A percentile compares a stretch with the other conserved stretches of the same genome.
phyloP scores from a whole-genome alignment of 2,797 vertebrate genomes.

The Brachymystax lenok region DNA sequence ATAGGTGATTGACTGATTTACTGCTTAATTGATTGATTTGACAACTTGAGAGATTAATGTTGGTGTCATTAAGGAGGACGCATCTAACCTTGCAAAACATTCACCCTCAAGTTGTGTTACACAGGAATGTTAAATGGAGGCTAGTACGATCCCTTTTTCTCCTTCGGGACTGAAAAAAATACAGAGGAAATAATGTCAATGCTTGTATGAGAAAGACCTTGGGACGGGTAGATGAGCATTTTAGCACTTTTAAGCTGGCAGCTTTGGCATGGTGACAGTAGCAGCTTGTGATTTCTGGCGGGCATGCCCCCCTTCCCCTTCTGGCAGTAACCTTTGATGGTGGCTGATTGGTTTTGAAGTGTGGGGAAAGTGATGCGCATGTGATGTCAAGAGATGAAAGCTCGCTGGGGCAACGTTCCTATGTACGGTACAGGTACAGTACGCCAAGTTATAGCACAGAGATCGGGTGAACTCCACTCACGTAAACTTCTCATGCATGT shows the following conservation, averaged over 20 bases:
- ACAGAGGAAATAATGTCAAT: background rate
- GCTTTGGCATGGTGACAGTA: conserved; percentile 53
- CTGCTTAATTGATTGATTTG: conserved; percentile 55
- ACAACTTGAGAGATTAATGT: conserved; percentile 51
- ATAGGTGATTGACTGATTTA: conserved; percentile 14
- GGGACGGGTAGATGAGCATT: conserved; percentile 12
- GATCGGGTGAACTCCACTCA: conserved; percentile 28
- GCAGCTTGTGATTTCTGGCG: conserved; percentile 28
- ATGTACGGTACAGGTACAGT: background rate
- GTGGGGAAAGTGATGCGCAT: conserved; percentile 36
- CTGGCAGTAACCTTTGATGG: conserved; percentile 62
- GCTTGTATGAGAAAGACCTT: background rate
- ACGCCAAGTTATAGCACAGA: conserved; percentile 5
- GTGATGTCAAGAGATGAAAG: conserved; percentile 60
- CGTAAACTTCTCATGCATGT: conserved; percentile 20
- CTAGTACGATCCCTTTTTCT: background rate
- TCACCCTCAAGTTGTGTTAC: conserved; percentile 9
- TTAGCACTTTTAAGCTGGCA: conserved; percentile 35
- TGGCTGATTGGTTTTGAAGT: conserved; percentile 61
- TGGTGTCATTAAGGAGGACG: conserved; percentile 43
- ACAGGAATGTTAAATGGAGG: background rate
- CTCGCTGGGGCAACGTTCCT: conserved; percentile 22
- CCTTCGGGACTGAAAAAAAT: background rate
- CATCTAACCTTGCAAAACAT: conserved; percentile 32
- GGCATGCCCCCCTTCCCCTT: conserved; percentile 24